phyloP scores from a whole-genome alignment of 2,113 vertebrate genomes.

The Chascanopsetta lugubris region DNA sequence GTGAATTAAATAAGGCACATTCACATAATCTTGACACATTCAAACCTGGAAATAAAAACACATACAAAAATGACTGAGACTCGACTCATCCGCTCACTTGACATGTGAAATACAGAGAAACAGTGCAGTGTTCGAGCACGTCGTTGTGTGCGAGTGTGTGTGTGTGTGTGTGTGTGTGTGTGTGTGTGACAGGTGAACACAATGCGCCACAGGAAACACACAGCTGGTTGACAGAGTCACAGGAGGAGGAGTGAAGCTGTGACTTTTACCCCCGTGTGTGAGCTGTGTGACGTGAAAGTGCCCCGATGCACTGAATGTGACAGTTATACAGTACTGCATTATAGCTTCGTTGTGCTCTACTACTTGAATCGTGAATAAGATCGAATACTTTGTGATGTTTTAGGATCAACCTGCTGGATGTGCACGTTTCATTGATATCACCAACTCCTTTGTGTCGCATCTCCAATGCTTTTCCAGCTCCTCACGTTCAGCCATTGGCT shows the following conservation, averaged over 20 bases:
- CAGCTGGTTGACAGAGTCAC: neutral
- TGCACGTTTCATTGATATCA: neutral
- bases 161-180: neutral
- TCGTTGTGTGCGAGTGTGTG: too few relatives aligned
- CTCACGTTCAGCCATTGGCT: neutral
- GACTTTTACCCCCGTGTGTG: neutral
- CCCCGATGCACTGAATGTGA: neutral
- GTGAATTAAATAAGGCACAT: constrained; percentile 79
- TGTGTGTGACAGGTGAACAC: neutral
- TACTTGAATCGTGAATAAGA: neutral
- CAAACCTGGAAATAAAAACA: constrained; percentile 44
- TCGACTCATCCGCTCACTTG: neutral
- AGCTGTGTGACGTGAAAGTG: neutral
- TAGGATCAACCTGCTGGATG: neutral
- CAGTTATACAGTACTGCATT: neutral
- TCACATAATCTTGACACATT: constrained; percentile 60
- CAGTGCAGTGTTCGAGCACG: too few relatives aligned
- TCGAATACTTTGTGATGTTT: neutral
- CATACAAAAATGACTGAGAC: constrained; percentile 64
- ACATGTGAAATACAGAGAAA: neutral
- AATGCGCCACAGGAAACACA: too few relatives aligned
- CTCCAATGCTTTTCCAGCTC: neutral
- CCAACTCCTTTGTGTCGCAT: neutral
- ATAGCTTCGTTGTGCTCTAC: neutral
- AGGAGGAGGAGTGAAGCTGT: neutral